Base-by-base conservation (phyloP, 2,888 invertebrate genomes). In the Heteromurus nitidus region DNA sequence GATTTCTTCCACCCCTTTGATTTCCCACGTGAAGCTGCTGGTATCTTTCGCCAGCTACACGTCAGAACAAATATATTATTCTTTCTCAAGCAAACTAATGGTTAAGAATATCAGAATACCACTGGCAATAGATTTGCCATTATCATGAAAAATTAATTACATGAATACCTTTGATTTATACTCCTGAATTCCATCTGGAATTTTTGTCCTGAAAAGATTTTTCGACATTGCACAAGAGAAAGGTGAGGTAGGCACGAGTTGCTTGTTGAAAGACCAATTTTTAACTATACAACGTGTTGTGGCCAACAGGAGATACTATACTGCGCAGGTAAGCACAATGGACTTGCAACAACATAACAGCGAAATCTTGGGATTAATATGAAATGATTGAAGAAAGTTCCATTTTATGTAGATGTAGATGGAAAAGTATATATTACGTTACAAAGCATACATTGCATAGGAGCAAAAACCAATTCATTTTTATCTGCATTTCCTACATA, bases 21-120 rank as follows among this genome's bases (percentile, higher is more conserved):
- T 72, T 47, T 80, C 79, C 83, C 83, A 83, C 47, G 75, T 72
- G 53, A 83, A 83, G 20, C 67, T 70, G 2, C 69, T 75, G 9
- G 65, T 72, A n/a, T 74, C 82, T 31, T 28, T 60, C 18, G 79
- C 75, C 1, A 82, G 18, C 80, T 79, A 31, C 13, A 47, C 5
- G 28, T 31, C 3, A 5, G 16, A 62, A 31, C 58, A 58, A 24
- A 28, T 22, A 9, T 5, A 55, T 55, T 16, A 55, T 20, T 26
- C 16, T 26, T 2, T n/a, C 1, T 50, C 18, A 50, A 18, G 50
- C 50, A n/a, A n/a, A n/a, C n/a, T n/a, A 36, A 9, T 36, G 13
- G 36, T 13, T 50, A n/a, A 50, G n/a, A 50, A 9, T 9, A n/a
- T 50, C 50, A 50, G 5, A 11, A n/a, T 50, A 18, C 53, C 3